phyloP scores from a whole-genome alignment of 1,140 invertebrate species.

The Melitaea cinxia region DNA sequence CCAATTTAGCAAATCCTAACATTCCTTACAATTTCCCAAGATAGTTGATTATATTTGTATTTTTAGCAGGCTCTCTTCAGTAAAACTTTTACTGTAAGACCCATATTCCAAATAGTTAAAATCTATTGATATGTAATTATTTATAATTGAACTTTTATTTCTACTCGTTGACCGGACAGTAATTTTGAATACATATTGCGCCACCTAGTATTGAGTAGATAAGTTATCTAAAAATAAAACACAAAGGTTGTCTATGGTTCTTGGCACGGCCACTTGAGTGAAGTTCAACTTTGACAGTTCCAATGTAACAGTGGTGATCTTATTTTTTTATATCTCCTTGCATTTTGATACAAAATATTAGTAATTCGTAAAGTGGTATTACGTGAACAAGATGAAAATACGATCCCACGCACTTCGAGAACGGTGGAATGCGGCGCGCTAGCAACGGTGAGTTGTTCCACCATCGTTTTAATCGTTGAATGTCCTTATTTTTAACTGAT shows the following conservation, averaged over 20 bases:
- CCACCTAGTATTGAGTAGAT: conserved; percentile 60
- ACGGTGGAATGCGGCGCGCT: conserved; percentile 76
- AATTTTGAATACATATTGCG: conserved; percentile 16
- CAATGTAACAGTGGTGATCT: conserved; percentile 77
- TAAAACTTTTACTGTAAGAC: no score
- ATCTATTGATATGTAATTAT: no score
- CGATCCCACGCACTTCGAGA: conserved; percentile 75
- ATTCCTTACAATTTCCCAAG: no score
- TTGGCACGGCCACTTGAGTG: conserved; percentile 71
- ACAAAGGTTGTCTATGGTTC: conserved; percentile 48
- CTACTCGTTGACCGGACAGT: no score
- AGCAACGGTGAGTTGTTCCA: conserved; percentile 70
- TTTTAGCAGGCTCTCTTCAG: no score
- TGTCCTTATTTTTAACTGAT: conserved; percentile 81
- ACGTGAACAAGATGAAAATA: conserved; percentile 81
- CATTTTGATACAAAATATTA: conserved; percentile 81
- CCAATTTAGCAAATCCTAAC: no score
- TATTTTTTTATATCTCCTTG: conserved; percentile 78
- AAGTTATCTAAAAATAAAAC: conserved; percentile 29
- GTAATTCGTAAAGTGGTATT: conserved; percentile 78
- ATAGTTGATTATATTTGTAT: no score
- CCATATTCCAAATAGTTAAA: no score
- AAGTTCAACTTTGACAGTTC: conserved; percentile 80
- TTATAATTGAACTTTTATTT: no score
- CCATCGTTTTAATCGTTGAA: conserved; percentile 48